Evolutionary conservation across 2,797 vertebrate genomes (phyloP), one percentile per base, ranked within the genome.

Genomic region (Enteromius unitaeniatus): DNA sequence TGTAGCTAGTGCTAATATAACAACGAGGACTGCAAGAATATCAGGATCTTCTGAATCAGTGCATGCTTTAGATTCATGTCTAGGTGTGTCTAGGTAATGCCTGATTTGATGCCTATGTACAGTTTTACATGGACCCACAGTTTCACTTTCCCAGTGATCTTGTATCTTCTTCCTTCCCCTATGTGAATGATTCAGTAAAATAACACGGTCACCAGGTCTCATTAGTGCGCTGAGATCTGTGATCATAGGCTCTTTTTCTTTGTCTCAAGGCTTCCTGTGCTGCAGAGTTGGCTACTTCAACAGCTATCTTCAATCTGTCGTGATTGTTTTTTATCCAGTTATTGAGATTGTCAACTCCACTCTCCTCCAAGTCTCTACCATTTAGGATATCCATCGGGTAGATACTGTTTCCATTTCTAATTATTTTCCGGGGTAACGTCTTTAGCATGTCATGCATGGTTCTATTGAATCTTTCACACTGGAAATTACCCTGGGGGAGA

Each of bases 401-500:
- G 34, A 34, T 87, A 37, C 10, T 77, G 26, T 3, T 83, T 81
- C 84, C 79, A 89, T 1, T 65, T 49, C 14, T 40, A 84, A 47
- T 81, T 88, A 40, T 85, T 88, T 45, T n/a, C n/a, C n/a, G n/a
- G n/a, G n/a, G n/a, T n/a, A n/a, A 4, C 0, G 84, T 84, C 11
- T 84, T 76, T 2, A 89, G 34, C 88, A 86, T 87, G 8, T 86
- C 65, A 7, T 88, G 86, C 82, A 88, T 89, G 0, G 77, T 89
- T 49, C 78, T 60, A 31, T 87, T 88, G 13, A 87, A 87, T 11
- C 79, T 40, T 65, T 86, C 45, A 4, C 86, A 88, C 8, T 78
- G 64, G 3, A 55, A 19, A 4, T 86, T 87, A 13, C 86, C 75
- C 15, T 86, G 58, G 0, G 82, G 87, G 64, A 85, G 84, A 21